Conservation (phyloP, 2,113 vertebrate genomes). For the Solea solea region DNA sequence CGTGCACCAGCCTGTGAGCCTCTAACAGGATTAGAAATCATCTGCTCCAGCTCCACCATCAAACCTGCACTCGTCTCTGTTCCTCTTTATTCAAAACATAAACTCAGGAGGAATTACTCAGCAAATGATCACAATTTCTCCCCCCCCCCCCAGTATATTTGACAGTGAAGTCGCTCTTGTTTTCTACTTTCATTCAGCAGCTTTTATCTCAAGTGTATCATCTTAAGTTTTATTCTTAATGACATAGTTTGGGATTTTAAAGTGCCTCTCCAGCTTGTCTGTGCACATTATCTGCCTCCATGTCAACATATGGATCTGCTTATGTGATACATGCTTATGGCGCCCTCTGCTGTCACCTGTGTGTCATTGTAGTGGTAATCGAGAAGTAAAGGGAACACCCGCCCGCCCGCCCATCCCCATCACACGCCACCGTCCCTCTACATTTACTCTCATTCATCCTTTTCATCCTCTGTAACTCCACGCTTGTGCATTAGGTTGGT, state of each 20-base stretch:
- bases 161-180: background rate
- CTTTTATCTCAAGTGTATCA: background rate
- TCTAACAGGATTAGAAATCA: constrained; percentile 67
- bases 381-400: constrained; percentile 35
- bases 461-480: constrained; percentile 32
- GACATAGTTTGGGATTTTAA: background rate
- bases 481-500: constrained; percentile 51
- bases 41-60: constrained; percentile 55
- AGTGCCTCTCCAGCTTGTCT: constrained; percentile 33
- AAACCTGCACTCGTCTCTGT: constrained; percentile 23
- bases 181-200: background rate
- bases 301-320: constrained; percentile 37
- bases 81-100: constrained; percentile 23
- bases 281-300: constrained; percentile 52
- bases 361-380: constrained; percentile 12
- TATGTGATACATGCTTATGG: constrained; percentile 40
- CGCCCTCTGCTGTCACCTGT: constrained; percentile 64
- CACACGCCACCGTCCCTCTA: constrained; percentile 14
- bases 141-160: background rate
- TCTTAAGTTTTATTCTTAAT: background rate
- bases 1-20: constrained; percentile 48
- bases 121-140: background rate
- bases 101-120: background rate
- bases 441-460: constrained; percentile 31
- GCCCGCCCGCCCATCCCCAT: constrained; percentile 27